Conservation (phyloP, 23 tunicate species). For the Diplosoma virens region DNA sequence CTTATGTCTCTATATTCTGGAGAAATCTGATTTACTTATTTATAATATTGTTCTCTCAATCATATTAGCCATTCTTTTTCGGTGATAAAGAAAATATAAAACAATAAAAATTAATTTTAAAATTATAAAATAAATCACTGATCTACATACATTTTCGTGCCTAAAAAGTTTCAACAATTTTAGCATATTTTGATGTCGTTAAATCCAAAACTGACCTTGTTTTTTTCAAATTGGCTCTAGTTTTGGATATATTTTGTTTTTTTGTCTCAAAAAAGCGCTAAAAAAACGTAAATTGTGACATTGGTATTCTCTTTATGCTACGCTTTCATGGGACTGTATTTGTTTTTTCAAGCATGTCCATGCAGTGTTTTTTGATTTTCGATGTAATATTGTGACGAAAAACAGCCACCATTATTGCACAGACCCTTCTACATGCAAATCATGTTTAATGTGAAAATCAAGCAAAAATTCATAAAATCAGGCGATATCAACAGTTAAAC, state of each 20-base stretch:
- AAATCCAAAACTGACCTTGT: not conserved
- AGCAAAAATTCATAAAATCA: not conserved
- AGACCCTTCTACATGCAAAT: not conserved
- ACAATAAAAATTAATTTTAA: not conserved
- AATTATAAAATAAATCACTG: not conserved
- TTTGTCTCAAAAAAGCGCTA: slow-evolving; percentile 20
- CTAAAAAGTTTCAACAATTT: not conserved
- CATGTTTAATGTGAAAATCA: slow-evolving; percentile 3
- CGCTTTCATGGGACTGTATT: not conserved
- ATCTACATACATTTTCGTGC: slow-evolving; percentile 1
- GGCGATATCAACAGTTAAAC: not conserved
- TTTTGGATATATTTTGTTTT: not conserved
- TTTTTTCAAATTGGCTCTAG: slow-evolving; percentile 20
- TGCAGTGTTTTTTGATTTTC: not conserved
- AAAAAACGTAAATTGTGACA: not conserved
- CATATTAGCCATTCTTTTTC: no score
- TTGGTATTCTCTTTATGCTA: slow-evolving; percentile 2
- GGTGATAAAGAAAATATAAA: not conserved
- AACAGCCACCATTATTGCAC: not conserved
- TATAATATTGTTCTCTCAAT: no score
- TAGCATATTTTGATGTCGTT: not conserved
- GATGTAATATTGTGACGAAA: not conserved
- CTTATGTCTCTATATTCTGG: no score
- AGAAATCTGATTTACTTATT: no score
- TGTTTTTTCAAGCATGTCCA: slow-evolving; percentile 6